A percentile compares a stretch with the other conserved stretches of the same genome.
Conservation (phyloP, 1,140 invertebrate species). For the Trichoplusia ni region DNA sequence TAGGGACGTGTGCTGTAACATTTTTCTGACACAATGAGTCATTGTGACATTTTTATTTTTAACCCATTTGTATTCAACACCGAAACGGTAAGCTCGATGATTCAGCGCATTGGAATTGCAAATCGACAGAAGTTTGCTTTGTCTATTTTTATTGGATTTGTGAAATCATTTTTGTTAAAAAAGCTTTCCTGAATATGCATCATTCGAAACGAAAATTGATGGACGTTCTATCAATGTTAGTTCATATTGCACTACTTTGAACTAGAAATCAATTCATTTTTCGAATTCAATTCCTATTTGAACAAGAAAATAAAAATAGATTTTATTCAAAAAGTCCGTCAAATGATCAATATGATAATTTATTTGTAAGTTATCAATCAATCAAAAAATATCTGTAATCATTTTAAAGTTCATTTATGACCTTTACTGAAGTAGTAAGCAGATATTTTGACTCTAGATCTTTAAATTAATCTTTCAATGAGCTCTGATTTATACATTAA, state of each 20-base stretch:
- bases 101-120: constrained; percentile 18
- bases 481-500: too few species aligned
- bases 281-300: background rate
- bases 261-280: too few species aligned
- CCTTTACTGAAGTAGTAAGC: too few species aligned
- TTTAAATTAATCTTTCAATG: too few species aligned
- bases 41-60: constrained; percentile 35
- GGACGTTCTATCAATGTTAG: background rate
- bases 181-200: background rate
- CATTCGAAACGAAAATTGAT: background rate
- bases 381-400: too few species aligned
- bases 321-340: background rate
- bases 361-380: too few species aligned
- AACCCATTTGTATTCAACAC: constrained; percentile 37
- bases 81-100: constrained; percentile 32
- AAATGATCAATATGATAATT: too few species aligned
- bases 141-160: constrained; percentile 17
- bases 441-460: too few species aligned
- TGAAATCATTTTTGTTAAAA: constrained; percentile 12
- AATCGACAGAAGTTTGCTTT: background rate
- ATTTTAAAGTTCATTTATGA: too few species aligned
- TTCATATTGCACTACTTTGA: too few species aligned
- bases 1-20: constrained; percentile 1
- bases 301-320: background rate
- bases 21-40: constrained; percentile 34